Evolutionary conservation across 2,888 invertebrate genomes (phyloP), one percentile per base, ranked within the genome.

Genomic region (Teinopalpus imperialis): DNA sequence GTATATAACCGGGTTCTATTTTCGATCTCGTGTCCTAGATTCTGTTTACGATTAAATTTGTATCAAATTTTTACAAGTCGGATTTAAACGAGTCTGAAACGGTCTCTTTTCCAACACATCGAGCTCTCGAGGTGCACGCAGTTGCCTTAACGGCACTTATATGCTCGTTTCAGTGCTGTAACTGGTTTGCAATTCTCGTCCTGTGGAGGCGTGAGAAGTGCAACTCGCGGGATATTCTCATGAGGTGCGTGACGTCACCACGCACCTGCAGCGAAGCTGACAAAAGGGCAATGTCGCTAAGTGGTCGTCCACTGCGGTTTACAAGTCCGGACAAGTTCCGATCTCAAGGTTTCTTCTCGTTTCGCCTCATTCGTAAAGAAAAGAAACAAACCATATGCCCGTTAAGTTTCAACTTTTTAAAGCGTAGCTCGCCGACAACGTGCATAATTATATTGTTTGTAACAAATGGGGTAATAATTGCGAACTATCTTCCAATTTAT

Each of bases 171-270:
- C 61, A 80, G 73, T 74, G 71, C 66, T 69, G 64, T 66, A 74
- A 83, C 85, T 72, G 80, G 86, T 83, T 81, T 69, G 68, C 66
- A 69, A 73, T 69, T 74, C 77, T 73, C 74, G 72, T 70, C 65
- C 16, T 5, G 77, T 62, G 82, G 69, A 81, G 87, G 85, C 87
- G 87, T 87, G 87, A 83, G 87, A 87, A 80, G 80, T 76, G 79
- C 75, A 62, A 73, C 66, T 70, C 67, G 66, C 61, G 71, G 77
- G 66, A 70, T 73, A 74, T 80, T 83, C 83, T 81, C 87, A 87
- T 75, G 81, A 82, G 53, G 69, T 54, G 34, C 52, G 57, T 81
- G 78, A 81, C 81, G 81, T 83, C 85, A 81, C 58, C 62, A 55
- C 60, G 70, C 82, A 86, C 86, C 86, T 86, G 85, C 79, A 71